phyloP scores from a whole-genome alignment of 2,888 invertebrate genomes.

The Euproctis similis region DNA sequence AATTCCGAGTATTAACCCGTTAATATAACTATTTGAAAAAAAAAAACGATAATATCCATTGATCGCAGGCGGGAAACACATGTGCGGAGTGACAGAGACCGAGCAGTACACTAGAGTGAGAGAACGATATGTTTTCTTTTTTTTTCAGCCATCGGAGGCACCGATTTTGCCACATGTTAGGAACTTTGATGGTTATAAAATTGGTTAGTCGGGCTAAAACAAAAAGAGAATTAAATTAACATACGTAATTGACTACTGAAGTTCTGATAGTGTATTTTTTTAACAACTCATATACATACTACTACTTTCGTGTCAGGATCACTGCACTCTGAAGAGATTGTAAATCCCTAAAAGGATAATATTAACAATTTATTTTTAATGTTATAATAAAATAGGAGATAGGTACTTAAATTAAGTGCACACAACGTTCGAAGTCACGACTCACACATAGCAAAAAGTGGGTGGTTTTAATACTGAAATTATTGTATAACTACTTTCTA shows the following conservation, averaged over 20 bases:
- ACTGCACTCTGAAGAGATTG: no score
- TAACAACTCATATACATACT: neutral
- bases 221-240: constrained; percentile 12
- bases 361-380: no score
- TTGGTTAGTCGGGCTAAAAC: constrained; percentile 25
- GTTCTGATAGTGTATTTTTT: neutral
- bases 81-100: constrained; percentile 39
- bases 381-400: no score
- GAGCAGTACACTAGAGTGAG: constrained; percentile 27
- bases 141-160: constrained; percentile 36
- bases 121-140: constrained; percentile 28
- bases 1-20: constrained; percentile 32
- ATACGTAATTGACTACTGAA: neutral
- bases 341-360: no score
- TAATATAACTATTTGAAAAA: constrained; percentile 32
- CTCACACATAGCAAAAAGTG: no score
- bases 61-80: constrained; percentile 57
- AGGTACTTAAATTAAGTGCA: no score
- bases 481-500: no score
- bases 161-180: constrained; percentile 59
- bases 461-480: no score
- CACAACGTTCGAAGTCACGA: no score
- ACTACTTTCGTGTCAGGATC: neutral
- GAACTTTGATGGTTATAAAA: constrained; percentile 37
- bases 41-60: constrained; percentile 53